Evolutionary conservation across 1,140 invertebrate species (phyloP).

Genomic region (Tetramorium alpestre): DNA sequence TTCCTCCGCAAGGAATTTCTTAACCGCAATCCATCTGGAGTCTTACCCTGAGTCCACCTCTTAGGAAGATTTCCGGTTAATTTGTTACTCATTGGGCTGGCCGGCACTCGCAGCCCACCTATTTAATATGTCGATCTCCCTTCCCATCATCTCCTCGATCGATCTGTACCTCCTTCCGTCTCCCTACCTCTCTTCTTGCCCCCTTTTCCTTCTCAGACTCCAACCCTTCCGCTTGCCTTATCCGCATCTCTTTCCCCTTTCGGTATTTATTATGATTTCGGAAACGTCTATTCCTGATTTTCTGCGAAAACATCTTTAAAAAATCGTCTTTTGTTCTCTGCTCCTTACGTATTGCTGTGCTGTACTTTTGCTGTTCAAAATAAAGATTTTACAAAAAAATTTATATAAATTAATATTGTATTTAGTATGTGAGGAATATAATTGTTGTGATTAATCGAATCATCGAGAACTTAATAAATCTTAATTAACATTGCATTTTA

Average conservation of each 20-base stretch:
- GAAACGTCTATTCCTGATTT: neutral
- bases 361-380: neutral
- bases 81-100: slow-evolving; percentile 26
- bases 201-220: neutral
- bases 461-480: no score
- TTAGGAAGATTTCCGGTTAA: slow-evolving; percentile 40
- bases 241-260: neutral
- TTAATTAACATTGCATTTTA: no score
- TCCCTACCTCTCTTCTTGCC: neutral
- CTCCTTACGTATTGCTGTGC: neutral
- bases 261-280: neutral
- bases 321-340: neutral
- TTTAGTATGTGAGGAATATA: neutral
- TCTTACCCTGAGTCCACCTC: neutral
- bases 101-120: slow-evolving; percentile 13
- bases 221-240: neutral
- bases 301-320: neutral
- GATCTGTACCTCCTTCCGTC: neutral
- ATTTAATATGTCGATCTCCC: slow-evolving; percentile 46
- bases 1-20: slow-evolving; percentile 21
- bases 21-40: neutral
- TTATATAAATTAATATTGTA: neutral
- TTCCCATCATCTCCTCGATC: slow-evolving; percentile 28
- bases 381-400: neutral
- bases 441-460: neutral